Percentiles rank a stretch among this genome's conserved stretches.
These are phyloP conservation scores for Thelaira solivaga DNA, from an alignment of 2,888 invertebrate species.

Conservation along the genomic window DNA sequence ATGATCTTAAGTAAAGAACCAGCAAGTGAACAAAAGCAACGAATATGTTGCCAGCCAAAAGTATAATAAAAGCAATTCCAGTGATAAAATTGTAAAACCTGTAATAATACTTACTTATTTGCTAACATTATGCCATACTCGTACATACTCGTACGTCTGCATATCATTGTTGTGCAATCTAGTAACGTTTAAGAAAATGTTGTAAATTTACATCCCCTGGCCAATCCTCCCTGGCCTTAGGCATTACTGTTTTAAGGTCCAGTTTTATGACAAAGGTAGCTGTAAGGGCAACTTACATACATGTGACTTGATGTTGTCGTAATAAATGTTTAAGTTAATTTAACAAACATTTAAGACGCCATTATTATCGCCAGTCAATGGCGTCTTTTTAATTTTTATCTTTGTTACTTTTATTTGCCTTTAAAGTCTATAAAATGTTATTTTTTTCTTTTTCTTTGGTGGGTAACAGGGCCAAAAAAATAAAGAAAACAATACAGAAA, in stretches of 20 bases:
- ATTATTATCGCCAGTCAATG: conserved; percentile 72
- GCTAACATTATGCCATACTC: neutral
- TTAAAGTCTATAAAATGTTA: conserved; percentile 37
- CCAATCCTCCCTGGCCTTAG: neutral
- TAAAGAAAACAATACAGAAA: neutral
- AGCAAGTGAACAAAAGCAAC: neutral
- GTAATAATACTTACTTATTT: conserved; percentile 8
- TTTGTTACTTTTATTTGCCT: conserved; percentile 51
- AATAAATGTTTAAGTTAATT: conserved; percentile 61
- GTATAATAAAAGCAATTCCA: conserved; percentile 35
- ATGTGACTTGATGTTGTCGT: conserved; percentile 16
- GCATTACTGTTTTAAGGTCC: conserved; percentile 37
- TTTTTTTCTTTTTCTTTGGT: neutral
- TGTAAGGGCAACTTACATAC: conserved; percentile 24
- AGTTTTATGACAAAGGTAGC: conserved; percentile 39
- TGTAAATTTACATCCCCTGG: conserved; percentile 25
- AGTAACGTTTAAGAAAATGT: conserved; percentile 33
- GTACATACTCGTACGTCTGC: neutral
- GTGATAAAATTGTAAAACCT: conserved; percentile 35
- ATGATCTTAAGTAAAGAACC: conserved; percentile 12
- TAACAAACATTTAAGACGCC: conserved; percentile 69
- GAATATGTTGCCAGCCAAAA: neutral
- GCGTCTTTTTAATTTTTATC: conserved; percentile 75
- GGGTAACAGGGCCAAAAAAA: neutral
- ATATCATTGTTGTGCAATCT: conserved; percentile 46